Conservation (phyloP, 2,888 invertebrate genomes). For the Acrobeloides nanus region DNA sequence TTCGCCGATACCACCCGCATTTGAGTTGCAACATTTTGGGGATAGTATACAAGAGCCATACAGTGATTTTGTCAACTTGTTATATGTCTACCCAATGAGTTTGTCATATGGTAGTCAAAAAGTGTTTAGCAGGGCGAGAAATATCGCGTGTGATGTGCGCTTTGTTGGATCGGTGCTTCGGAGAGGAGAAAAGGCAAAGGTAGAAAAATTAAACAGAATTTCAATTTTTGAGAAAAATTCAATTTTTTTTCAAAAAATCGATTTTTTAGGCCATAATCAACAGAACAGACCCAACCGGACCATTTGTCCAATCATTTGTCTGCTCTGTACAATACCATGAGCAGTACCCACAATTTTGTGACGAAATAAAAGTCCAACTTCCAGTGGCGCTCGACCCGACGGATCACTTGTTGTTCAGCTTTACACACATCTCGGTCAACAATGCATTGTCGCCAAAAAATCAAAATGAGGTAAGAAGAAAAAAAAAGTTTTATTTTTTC, state of each 20-base stretch:
- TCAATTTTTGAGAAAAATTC: too few species aligned
- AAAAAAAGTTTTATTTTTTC: too few species aligned
- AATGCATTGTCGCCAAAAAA: constrained; percentile 33
- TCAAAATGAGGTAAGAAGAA: constrained; percentile 2
- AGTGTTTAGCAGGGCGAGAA: constrained; percentile 66
- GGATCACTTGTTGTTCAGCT: constrained; percentile 88
- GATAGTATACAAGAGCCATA: too few species aligned
- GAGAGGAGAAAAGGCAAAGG: constrained; percentile 64
- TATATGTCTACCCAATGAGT: constrained; percentile 80
- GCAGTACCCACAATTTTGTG: constrained; percentile 44
- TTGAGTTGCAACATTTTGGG: constrained; percentile 76
- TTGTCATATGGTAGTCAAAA: constrained; percentile 45
- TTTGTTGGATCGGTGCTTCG: constrained; percentile 61
- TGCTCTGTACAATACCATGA: constrained; percentile 51
- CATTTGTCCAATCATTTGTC: constrained; percentile 27
- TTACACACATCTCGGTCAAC: constrained; percentile 89
- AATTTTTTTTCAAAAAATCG: too few species aligned
- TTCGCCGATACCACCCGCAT: constrained; percentile 60
- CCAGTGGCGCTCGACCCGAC: constrained; percentile 75
- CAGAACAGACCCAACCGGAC: constrained; percentile 36
- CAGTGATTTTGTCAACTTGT: constrained; percentile 76
- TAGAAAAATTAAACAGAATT: constrained; percentile 23
- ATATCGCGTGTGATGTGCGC: constrained; percentile 83
- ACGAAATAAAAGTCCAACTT: constrained; percentile 72
- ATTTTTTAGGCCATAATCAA: constrained; percentile 25